These are phyloP conservation scores for Scaptodrosophila lebanonensis DNA, from an alignment of 1,140 invertebrate genomes.

Conservation along the genomic window DNA sequence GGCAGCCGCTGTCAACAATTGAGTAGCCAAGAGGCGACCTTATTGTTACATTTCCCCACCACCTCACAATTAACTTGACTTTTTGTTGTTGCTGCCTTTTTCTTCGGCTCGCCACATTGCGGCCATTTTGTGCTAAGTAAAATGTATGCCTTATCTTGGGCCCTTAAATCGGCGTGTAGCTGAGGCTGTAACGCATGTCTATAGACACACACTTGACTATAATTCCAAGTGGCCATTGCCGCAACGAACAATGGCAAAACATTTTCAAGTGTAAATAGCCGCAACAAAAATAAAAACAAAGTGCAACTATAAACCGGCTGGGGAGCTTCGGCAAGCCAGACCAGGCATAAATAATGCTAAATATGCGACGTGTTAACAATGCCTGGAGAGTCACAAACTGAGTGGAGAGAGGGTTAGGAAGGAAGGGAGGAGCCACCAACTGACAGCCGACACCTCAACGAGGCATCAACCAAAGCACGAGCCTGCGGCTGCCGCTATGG, in stretches of 20 bases:
- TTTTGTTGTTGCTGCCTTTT: conserved; percentile 3
- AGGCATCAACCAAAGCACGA: too few relatives aligned
- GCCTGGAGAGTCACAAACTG: conserved; percentile 19
- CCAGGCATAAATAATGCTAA: conserved; percentile 54
- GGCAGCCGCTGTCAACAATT: too few relatives aligned
- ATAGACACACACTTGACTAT: conserved; percentile 58
- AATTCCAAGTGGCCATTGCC: conserved; percentile 33
- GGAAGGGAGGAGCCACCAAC: too few relatives aligned
- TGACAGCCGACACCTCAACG: too few relatives aligned
- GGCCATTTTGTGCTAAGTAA: conserved; percentile 45
- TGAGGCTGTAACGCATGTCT: too few relatives aligned
- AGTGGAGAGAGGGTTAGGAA: too few relatives aligned
- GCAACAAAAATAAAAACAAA: conserved; percentile 23
- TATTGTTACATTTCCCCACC: too few relatives aligned
- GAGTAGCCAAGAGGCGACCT: too few relatives aligned
- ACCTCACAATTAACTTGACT: too few relatives aligned
- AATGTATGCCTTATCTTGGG: conserved; percentile 48
- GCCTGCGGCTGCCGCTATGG: too few relatives aligned
- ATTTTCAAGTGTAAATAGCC: conserved; percentile 58
- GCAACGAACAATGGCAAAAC: background rate
- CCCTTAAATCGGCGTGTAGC: too few relatives aligned
- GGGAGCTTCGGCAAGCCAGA: conserved; percentile 15
- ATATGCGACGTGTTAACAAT: conserved; percentile 69
- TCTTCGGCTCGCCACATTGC: conserved; percentile 21
- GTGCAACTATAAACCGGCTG: conserved; percentile 46